Evolutionary conservation across 1,140 invertebrate genomes (phyloP), one percentile per base, ranked within the genome.

Genomic region (Mamestra configurata): DNA sequence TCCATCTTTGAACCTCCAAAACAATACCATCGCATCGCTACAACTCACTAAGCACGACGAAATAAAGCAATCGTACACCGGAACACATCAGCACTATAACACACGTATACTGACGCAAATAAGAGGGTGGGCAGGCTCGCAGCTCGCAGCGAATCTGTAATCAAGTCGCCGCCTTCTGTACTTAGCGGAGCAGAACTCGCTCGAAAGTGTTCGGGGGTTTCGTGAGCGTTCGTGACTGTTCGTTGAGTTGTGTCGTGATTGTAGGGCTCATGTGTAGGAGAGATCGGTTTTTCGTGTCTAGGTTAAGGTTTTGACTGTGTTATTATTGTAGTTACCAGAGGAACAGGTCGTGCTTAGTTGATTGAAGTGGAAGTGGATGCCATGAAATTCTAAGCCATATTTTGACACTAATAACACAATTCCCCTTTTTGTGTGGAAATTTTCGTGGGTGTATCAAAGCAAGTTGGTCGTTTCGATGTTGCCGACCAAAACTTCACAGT

Each of bases 101-200:
- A 64, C 73, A 76, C 57, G 68, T 43, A 71, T 22, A 31, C 22
- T 64, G 43, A 51, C 57, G 57, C 27, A 64, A 64, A 76, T 57
- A 71, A 59, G 53, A 40, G 73, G 57, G 73, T 64, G 73, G 73
- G 55, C 24, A 76, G 40, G 27, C 27, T 31, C 27, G 27, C 27
- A 31, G 27, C 13, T 49, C 43, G 18, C n/a, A 64, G 37, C 55
- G 37, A 64, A 76, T 64, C 73, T 76, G 71, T 73, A 73, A 76
- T 76, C 73, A 76, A 76, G 73, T 64, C 73, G 37, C 57, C 73
- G 57, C 73, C 73, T 76, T 76, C 55, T 22, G 55, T 59, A 76
- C 11, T 51, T 27, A 64, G 57, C 40, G 18, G 57, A 76, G 40
- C 53, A 59, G 57, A 64, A 76, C 73, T 72, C 7, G 22, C 6